Evolutionary conservation across 2,113 vertebrate species (phyloP).

Genomic region (Nipponia nippon): DNA sequence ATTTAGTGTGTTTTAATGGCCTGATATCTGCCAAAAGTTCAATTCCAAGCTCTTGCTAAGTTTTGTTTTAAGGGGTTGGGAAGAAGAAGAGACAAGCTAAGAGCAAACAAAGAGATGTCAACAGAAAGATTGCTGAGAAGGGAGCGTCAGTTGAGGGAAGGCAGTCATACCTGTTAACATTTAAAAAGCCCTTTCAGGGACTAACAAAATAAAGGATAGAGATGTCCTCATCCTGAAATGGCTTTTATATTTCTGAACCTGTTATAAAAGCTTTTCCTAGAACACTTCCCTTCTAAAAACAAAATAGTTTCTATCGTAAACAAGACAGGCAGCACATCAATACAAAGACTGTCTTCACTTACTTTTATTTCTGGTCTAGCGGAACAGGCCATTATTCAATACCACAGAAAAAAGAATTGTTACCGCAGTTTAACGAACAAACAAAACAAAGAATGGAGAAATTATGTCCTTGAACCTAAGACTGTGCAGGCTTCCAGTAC

Average conservation of each 20-base stretch:
- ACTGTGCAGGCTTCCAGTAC: neutral
- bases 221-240: conserved; percentile 67
- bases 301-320: conserved; percentile 56
- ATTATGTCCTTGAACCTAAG: conserved; percentile 2
- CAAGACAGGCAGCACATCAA: conserved; percentile 41
- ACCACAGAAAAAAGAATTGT: neutral
- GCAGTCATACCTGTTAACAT: conserved; percentile 65
- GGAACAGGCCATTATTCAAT: conserved; percentile 36
- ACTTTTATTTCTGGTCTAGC: conserved; percentile 57
- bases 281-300: conserved; percentile 42
- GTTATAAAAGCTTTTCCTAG: conserved; percentile 72
- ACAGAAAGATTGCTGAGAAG: conserved; percentile 55
- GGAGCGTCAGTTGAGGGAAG: conserved; percentile 38
- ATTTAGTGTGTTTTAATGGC: neutral
- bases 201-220: conserved; percentile 72
- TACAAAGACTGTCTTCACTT: conserved; percentile 40
- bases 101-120: conserved; percentile 39
- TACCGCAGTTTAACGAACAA: neutral
- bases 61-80: conserved; percentile 36
- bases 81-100: conserved; percentile 14
- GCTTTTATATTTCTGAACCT: conserved; percentile 73
- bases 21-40: neutral
- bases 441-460: conserved; percentile 29
- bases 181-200: conserved; percentile 74
- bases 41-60: neutral